Evolutionary conservation across 1,140 invertebrate genomes (phyloP), one percentile per base, ranked within the genome.

Genomic region (Thaumetopoea pityocampa): DNA sequence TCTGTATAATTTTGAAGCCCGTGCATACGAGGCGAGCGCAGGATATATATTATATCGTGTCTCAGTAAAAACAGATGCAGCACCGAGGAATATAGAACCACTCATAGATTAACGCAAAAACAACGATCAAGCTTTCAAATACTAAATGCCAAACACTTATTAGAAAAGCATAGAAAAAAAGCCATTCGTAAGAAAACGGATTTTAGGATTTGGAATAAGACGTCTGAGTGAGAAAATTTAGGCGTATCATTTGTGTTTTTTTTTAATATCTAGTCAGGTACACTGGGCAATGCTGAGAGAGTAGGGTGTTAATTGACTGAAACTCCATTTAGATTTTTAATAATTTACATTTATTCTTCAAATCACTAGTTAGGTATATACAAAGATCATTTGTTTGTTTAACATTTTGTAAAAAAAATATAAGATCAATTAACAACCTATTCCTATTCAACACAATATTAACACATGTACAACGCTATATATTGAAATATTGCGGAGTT

Each of bases 301-400:
- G 67, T 76, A 81, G 77, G 79, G 79, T 83, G 79, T 81, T 83
- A 83, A 83, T 81, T 83, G 79, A 83, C 79, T 83, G 77, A 83
- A 83, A 83, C 79, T 81, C 77, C 79, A 83, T 71, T 71, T 67
- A 57, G 62, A 67, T 72, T 73, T 80, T 65, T 58, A 68, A 80
- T 81, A 57, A 72, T 63, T 67, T 54, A 67, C 68, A 76, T 83
- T 83, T 81, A 81, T 83, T 83, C 57, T 67, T 73, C 64, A 77
- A 77, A 76, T 71, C 66, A 74, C 61, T 76, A n/a, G n/a, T n/a
- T n/a, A n/a, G n/a, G n/a, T n/a, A n/a, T 73, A 78, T 74, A 83
- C 76, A 83, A 80, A 73, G 60, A 67, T 71, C 63, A 73, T 61
- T 73, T 52, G 61, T 59, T 49, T 62, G 58, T 68, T 71, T 73